Base-by-base conservation (phyloP, 2,113 vertebrate species). In the Anarrhichthys ocellatus region DNA sequence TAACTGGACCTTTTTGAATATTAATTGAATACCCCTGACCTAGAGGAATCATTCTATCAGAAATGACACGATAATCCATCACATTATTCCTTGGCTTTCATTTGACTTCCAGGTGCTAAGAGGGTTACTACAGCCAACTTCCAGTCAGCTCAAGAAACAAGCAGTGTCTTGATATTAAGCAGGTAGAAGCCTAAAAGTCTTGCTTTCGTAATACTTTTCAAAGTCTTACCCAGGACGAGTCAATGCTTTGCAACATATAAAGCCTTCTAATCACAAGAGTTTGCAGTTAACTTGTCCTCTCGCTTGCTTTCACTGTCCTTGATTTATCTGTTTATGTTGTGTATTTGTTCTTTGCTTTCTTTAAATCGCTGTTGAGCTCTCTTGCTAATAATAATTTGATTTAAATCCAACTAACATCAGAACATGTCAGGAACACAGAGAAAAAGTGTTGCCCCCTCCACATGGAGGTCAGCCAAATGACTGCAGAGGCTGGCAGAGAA, bases 41-140 rank as follows among this genome's bases (percentile, higher is more conserved):
- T 1, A 61, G 36, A 56, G 18, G n/a, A 73, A 46, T 58, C 42
- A n/a, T 36, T 22, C 11, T 14, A 34, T 68, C 10, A 50, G 36
- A 44, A 77, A 56, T n/a, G 18, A 46, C 27, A 20, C 5, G 18
- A 82, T 62, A 72, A 79, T 73, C 76, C 72, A 52, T 40, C 22
- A 2, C 11, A 50, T 18, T 24, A 8, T 17, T 58, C 8, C 11
- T 42, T 65, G 68, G 36, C 52, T 11, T 8, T 64, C 14, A 58
- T 3, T 76, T 69, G 42, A 80, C 36, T 66, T 63, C 76, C 46
- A 50, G 59, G 27, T 62, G 52, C 78, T 62, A 40, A n/a, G 13
- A 61, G 18, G 24, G 4, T 52, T 22, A 82, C 58, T 17, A 27
- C 6, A 22, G 73, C 9, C 66, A 64, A 79, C 38, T 71, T 85